Conservation (phyloP, 2,113 vertebrate genomes). For the Muntiacus reevesi region DNA sequence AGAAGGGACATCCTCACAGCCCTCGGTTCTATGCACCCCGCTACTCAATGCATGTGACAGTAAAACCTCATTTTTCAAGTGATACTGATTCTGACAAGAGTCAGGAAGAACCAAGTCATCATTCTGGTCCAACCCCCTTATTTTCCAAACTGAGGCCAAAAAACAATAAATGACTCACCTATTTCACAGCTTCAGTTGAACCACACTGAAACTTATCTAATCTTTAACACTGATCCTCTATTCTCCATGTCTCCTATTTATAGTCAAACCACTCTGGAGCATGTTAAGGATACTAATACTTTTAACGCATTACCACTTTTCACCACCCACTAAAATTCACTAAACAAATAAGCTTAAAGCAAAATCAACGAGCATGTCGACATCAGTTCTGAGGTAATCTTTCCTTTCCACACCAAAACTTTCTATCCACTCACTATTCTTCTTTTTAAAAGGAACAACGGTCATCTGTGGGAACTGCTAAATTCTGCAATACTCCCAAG, state of each 20-base stretch:
- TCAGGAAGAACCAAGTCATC: neutral
- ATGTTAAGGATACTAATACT: neutral
- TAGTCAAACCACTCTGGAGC: neutral
- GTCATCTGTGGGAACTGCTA: neutral
- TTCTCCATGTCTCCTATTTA: neutral
- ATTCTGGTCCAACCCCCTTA: neutral
- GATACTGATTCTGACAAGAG: neutral
- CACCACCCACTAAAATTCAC: neutral
- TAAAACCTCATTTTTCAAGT: neutral
- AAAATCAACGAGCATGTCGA: neutral
- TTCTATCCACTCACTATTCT: neutral
- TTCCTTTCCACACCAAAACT: neutral
- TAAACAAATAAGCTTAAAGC: neutral
- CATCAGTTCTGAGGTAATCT: neutral
- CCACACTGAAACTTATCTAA: neutral
- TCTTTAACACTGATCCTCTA: neutral
- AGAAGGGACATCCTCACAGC: slow-evolving; percentile 22
- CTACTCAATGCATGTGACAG: neutral
- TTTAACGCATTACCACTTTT: neutral
- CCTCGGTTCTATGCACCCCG: slow-evolving; percentile 22
- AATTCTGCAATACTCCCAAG: neutral
- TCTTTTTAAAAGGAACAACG: slow-evolving; percentile 15
- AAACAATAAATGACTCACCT: neutral
- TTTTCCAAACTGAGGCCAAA: neutral
- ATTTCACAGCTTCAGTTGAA: neutral